These are phyloP conservation scores for Neoarius graeffei DNA, from an alignment of 2,113 vertebrate species.

Conservation along the genomic window DNA sequence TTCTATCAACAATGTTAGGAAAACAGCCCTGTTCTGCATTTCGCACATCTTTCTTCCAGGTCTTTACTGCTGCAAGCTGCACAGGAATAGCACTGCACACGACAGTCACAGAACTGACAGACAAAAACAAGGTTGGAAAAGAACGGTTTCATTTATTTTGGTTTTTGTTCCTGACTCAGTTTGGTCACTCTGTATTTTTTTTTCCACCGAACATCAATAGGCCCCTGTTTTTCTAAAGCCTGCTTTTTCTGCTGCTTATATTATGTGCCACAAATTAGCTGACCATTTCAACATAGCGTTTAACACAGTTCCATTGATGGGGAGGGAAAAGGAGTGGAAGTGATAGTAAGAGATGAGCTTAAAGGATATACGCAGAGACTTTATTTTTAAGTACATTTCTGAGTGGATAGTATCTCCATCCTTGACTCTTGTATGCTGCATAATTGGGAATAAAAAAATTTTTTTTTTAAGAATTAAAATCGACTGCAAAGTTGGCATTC, in stretches of 20 bases:
- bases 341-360: neutral
- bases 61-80: neutral
- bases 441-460: no score
- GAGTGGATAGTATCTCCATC: no score
- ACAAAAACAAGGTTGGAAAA: neutral
- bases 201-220: neutral
- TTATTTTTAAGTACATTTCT: no score
- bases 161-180: neutral
- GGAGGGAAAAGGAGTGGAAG: neutral
- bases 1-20: neutral
- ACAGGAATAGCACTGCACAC: neutral
- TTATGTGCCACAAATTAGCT: neutral
- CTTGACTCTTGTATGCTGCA: no score
- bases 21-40: neutral
- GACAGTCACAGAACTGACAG: neutral
- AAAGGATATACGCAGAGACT: no score
- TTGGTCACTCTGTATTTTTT: neutral
- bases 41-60: neutral
- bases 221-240: neutral
- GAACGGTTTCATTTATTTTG: neutral
- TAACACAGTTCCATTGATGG: neutral
- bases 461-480: no score
- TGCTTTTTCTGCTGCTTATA: slow-evolving; percentile 1
- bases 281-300: neutral
- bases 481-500: no score